Base-by-base conservation (phyloP, 1,140 invertebrate species). In the Drosophila equinoxialis region DNA sequence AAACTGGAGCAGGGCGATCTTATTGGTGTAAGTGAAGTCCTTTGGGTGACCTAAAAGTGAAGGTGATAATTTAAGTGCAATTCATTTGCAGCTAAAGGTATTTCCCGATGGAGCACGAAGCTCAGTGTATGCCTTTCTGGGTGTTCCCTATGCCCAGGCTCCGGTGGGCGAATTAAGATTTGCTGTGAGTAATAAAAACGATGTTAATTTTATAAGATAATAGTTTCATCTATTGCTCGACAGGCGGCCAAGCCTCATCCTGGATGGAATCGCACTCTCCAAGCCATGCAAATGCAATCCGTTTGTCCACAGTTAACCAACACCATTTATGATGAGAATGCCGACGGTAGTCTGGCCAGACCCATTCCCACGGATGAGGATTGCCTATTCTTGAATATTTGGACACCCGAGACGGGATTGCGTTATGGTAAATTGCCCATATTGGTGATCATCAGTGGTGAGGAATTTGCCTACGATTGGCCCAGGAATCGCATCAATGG, bases 101-200 rank as follows among this genome's bases (percentile, higher is more conserved):
- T 93, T 92, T 81, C 92, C 93, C 23, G 93, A 93, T 82, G 87
- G 91, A 7, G 89, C 91, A n/a, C 79, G 91, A 58, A 86, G 79
- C 17, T 79, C 92, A 5, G 94, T 95, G 3, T 94, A 94, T 72
- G 94, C 94, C 2, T 96, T 95, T 84, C 89, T 95, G 54, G 95
- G 95, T 3, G 93, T 95, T 68, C 95, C 95, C 0, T 96, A 96
- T 90, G 95, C 95, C 0, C 93, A 94, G 41, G 92, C 95, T 10
- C 95, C 95, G 0, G 83, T 94, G 7, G 94, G 94, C 1, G 84
- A 93, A 30, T 91, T 95, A 3, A 85, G 95, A 58, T 95, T 96
- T 90, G 84, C 91, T 48, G 93, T 93, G 81, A 85, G 89, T 77
- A 5, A 57, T 4, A 11, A 26, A 2, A n/a, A 3, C 6, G 5